Evolutionary conservation across 2,797 vertebrate genomes (phyloP).

Genomic region (Leptatherina wallacei): DNA sequence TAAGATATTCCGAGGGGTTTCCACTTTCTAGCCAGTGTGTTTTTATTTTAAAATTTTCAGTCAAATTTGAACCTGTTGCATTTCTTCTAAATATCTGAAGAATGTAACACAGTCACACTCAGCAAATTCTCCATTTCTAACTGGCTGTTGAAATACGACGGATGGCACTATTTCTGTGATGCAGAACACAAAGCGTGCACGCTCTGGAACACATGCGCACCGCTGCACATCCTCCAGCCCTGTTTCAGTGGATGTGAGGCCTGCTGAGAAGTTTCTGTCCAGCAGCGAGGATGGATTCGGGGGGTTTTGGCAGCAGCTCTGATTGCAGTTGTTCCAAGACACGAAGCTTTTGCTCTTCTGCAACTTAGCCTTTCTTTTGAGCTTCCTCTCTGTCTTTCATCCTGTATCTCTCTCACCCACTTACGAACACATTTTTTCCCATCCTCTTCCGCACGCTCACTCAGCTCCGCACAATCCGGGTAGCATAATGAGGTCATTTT

Average conservation of each 20-base stretch:
- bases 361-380: constrained; percentile 56
- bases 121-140: not conserved
- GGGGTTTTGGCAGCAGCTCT: constrained; percentile 66
- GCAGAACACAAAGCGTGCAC: constrained; percentile 8
- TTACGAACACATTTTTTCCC: constrained; percentile 9
- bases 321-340: constrained; percentile 73
- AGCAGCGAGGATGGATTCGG: constrained; percentile 53
- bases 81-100: not conserved
- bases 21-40: not conserved
- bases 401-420: constrained; percentile 36
- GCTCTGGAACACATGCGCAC: not conserved
- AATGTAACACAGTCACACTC: not conserved
- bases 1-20: not conserved
- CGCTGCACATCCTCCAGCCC: constrained; percentile 40
- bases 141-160: constrained; percentile 21
- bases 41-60: not conserved
- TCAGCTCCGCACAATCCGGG: constrained; percentile 51
- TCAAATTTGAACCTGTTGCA: not conserved
- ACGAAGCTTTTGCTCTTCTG: constrained; percentile 65
- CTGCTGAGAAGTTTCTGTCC: constrained; percentile 69
- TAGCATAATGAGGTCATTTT: constrained; percentile 65
- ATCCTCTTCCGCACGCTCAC: constrained; percentile 9
- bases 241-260: constrained; percentile 46
- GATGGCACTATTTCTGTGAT: constrained; percentile 4
- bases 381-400: constrained; percentile 32